Percentiles rank a stretch among this genome's conserved stretches.
Conservation (phyloP, 2,888 invertebrate species). For the Habrosyne pyritoides region DNA sequence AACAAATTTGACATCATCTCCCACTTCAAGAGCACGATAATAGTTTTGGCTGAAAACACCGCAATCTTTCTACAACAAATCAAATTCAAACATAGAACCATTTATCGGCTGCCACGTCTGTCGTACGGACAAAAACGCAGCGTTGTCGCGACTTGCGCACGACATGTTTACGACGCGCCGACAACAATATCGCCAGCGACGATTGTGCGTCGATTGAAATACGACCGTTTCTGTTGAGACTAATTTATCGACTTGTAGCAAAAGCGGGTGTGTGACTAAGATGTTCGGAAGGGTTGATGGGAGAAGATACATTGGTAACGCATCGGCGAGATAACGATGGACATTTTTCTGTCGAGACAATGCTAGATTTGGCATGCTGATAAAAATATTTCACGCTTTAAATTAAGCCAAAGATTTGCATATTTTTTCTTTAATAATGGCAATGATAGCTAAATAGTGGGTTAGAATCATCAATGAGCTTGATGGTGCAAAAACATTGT, state of each 20-base stretch:
- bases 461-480: too few species aligned
- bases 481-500: too few species aligned
- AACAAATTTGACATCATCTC: too few species aligned
- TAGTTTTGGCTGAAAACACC: not conserved
- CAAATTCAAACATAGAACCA: constrained; percentile 25
- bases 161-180: constrained; percentile 73
- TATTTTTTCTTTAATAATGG: too few species aligned
- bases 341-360: not conserved
- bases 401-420: too few species aligned
- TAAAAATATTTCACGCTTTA: not conserved
- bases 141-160: constrained; percentile 36
- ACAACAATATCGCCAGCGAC: constrained; percentile 67
- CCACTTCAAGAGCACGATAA: not conserved
- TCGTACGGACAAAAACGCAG: constrained; percentile 40
- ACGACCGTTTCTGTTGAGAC: constrained; percentile 50
- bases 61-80: constrained; percentile 14
- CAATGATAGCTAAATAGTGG: too few species aligned
- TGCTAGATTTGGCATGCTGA: too few species aligned
- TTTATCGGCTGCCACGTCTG: constrained; percentile 41
- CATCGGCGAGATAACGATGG: not conserved
- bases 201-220: constrained; percentile 68
- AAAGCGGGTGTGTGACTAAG: constrained; percentile 24
- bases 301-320: constrained; percentile 1
- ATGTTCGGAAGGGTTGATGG: constrained; percentile 19
- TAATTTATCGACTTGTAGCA: constrained; percentile 63